These are phyloP conservation scores for Myrmophylax atrothorax DNA, from an alignment of 2,113 vertebrate species.

Conservation along the genomic window DNA sequence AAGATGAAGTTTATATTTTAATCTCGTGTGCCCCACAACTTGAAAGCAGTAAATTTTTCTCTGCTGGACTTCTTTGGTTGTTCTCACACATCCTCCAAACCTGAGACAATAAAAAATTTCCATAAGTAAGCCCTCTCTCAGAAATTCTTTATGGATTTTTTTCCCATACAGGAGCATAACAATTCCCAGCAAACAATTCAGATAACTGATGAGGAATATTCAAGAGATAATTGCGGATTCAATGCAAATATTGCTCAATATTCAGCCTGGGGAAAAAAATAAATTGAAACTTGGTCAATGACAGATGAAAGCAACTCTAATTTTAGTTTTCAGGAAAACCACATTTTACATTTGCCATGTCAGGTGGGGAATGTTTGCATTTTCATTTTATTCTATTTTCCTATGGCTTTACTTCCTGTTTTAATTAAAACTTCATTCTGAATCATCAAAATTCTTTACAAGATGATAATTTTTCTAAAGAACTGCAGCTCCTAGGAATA, in stretches of 20 bases:
- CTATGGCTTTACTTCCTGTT: background rate
- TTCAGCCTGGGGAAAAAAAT: background rate
- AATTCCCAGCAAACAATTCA: background rate
- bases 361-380: background rate
- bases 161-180: no score
- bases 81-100: background rate
- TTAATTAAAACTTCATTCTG: background rate
- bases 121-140: fast-evolving
- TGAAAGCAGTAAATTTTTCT: background rate
- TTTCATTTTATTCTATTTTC: background rate
- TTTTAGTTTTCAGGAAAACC: background rate
- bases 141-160: background rate
- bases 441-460: background rate
- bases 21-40: background rate
- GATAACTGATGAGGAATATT: background rate
- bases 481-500: background rate
- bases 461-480: background rate
- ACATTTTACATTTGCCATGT: background rate
- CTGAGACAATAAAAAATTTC: background rate
- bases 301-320: background rate
- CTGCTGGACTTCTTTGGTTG: background rate
- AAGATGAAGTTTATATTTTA: background rate
- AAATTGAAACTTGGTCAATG: background rate
- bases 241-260: background rate
- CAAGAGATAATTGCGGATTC: background rate